Percentiles rank a stretch among this genome's conserved stretches.
phyloP scores from a whole-genome alignment of 2,113 vertebrate genomes.

The Rattus norvegicus region DNA sequence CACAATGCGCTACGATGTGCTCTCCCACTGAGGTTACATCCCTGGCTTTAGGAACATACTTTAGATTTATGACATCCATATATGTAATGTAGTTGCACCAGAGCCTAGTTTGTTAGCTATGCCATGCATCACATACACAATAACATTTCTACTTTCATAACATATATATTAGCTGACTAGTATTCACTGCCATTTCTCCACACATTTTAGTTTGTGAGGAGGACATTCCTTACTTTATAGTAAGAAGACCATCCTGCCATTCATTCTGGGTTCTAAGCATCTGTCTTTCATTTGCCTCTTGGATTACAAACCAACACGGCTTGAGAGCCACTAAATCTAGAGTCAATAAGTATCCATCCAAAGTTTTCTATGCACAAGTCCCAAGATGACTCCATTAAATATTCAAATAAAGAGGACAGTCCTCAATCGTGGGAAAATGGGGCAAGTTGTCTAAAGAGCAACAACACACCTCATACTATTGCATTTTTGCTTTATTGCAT shows the following conservation, averaged over 20 bases:
- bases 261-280: not conserved
- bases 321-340: not conserved
- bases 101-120: not conserved
- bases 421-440: not conserved
- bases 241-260: not conserved
- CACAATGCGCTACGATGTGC: not conserved
- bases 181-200: not conserved
- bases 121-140: accelerated
- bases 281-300: not conserved
- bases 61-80: not conserved
- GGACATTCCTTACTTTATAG: not conserved
- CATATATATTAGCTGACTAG: accelerated
- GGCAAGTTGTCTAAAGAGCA: not conserved
- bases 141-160: not conserved
- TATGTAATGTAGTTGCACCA: not conserved
- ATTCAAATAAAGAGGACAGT: not conserved
- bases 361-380: not conserved
- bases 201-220: not conserved
- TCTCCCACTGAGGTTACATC: not conserved
- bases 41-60: not conserved
- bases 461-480: not conserved
- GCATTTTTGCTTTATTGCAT: not conserved
- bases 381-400: not conserved
- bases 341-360: not conserved
- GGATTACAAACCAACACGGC: not conserved